phyloP scores from a whole-genome alignment of 2,797 vertebrate species.

The Vespertilio murinus region DNA sequence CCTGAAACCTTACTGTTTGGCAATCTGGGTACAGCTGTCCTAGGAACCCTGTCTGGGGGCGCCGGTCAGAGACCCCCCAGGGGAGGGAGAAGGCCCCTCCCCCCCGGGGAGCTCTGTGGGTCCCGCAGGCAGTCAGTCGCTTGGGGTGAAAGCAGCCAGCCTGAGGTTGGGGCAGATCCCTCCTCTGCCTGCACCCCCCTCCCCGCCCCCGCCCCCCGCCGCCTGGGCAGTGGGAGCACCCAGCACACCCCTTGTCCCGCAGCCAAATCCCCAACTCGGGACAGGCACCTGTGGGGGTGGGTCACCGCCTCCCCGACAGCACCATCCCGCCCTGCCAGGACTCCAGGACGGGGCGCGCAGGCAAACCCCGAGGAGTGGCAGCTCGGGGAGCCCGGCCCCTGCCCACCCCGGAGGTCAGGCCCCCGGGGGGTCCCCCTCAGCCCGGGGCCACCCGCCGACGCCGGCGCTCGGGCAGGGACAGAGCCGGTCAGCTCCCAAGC shows the following conservation, averaged over 20 bases:
- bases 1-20: background rate
- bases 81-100: background rate
- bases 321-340: background rate
- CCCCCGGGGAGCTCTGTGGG: background rate
- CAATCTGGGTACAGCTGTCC: background rate
- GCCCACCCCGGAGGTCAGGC: background rate
- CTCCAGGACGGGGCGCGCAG: background rate
- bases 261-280: background rate
- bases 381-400: background rate
- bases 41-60: background rate
- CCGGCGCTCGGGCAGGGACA: constrained; percentile 4
- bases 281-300: constrained; percentile 38
- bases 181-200: background rate
- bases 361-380: background rate
- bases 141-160: constrained; percentile 16
- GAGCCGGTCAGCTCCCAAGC: background rate
- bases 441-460: background rate
- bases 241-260: background rate
- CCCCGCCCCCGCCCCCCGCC: too few species aligned
- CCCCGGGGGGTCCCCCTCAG: background rate
- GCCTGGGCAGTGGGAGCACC: background rate
- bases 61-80: background rate
- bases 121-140: background rate
- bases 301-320: background rate
- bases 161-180: background rate